Conservation (phyloP, 2,888 invertebrate genomes). For the Scaptodrosophila latifasciaeformis region DNA sequence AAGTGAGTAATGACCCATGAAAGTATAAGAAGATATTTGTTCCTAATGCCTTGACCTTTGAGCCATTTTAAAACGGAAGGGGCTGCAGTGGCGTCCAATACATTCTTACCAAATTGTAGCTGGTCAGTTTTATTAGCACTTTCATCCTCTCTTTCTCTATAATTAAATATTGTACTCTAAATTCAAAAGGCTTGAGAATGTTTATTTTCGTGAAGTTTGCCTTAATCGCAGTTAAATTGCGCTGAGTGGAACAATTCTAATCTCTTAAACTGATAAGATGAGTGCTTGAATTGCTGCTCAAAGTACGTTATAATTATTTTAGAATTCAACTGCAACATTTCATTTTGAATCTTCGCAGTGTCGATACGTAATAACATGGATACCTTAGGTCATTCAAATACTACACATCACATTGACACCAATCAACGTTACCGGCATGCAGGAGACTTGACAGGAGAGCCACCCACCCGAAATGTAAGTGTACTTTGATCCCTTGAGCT, state of each 20-base stretch:
- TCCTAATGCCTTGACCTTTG: constrained; percentile 45
- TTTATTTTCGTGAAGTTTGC: no score
- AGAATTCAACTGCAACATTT: neutral
- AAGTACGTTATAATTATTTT: neutral
- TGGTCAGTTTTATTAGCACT: constrained; percentile 6
- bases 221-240: no score
- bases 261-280: neutral
- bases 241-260: neutral
- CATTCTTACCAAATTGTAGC: constrained; percentile 16
- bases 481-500: constrained; percentile 41
- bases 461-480: constrained; percentile 63
- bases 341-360: constrained; percentile 26
- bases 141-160: constrained; percentile 4
- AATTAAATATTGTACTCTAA: no score
- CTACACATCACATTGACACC: constrained; percentile 15
- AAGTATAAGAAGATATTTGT: constrained; percentile 3
- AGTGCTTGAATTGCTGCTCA: neutral
- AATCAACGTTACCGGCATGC: constrained; percentile 66
- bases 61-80: no score
- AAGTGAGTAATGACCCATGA: constrained; percentile 23
- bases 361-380: constrained; percentile 17
- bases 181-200: no score
- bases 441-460: constrained; percentile 70
- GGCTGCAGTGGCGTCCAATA: neutral
- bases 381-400: constrained; percentile 21